phyloP scores from a whole-genome alignment of 1,140 invertebrate genomes.

The Brachionus koreanus region DNA sequence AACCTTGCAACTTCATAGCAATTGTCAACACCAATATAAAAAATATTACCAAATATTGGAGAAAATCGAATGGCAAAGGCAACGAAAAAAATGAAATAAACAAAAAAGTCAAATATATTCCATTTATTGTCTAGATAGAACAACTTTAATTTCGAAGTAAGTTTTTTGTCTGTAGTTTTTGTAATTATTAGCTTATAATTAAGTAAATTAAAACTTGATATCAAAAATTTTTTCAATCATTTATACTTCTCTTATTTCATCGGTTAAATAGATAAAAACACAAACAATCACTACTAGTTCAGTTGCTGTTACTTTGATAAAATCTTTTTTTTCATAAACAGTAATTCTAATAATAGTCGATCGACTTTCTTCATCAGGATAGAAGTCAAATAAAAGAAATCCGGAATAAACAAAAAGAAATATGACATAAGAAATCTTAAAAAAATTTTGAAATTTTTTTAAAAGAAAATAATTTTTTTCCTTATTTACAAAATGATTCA shows the following conservation, averaged over 20 bases:
- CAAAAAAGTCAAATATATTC: conserved; percentile 39
- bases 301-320: conserved; percentile 35
- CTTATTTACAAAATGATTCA: conserved; percentile 32
- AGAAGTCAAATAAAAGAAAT: conserved; percentile 36
- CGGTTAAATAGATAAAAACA: conserved; percentile 37
- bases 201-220: background rate
- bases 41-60: conserved; percentile 35
- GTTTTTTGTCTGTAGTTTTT: background rate
- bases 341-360: conserved; percentile 27
- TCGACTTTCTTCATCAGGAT: conserved; percentile 27
- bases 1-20: conserved; percentile 37
- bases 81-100: conserved; percentile 36
- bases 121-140: conserved; percentile 41
- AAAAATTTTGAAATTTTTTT: background rate
- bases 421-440: conserved; percentile 21
- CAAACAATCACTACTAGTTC: conserved; percentile 40
- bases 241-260: conserved; percentile 31
- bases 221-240: background rate
- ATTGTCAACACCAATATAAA: background rate
- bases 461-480: background rate
- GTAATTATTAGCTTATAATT: conserved; percentile 23
- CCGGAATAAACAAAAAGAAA: conserved; percentile 37
- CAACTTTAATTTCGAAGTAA: background rate
- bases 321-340: conserved; percentile 19
- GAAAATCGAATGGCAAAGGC: conserved; percentile 31